Base-by-base conservation (phyloP, 1,140 invertebrate species). In the Caenorhabditis brenneri region DNA sequence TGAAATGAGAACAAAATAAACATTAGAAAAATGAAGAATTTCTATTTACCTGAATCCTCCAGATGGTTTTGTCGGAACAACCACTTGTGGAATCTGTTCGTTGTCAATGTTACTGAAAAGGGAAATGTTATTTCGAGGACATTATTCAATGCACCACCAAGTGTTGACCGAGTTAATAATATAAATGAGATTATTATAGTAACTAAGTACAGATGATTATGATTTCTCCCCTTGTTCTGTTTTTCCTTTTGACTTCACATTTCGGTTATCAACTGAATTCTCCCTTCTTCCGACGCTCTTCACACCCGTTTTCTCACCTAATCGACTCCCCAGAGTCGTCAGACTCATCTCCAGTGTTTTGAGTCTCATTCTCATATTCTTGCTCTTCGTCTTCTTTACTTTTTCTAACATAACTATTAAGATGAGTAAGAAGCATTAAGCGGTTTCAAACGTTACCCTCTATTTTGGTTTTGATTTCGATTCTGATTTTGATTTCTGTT, bases 331-430 rank as follows among this genome's bases (percentile, higher is more conserved):
- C 65, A 74, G 29, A 36, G 31, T 65, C 58, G 7, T 65, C 58
- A 5, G 65, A 74, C 65, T 74, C 65, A 74, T 74, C 65, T 74
- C 22, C 65, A 42, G 36, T 74, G 33, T 22, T 39, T 31, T 74
- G 36, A 24, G 65, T 74, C 65, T 74, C 65, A 39, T 24, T 74
- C n/a, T 74, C 65, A 46, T 74, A 74, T 27, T 65, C 58, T 65
- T 36, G 58, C 16, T 74, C 65, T 46, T 74, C 65, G 36, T 74
- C 33, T 39, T 74, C 65, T 22, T 42, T 74, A 42, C 36, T 31
- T 74, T 74, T 39, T 42, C 65, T 74, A 74, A 24, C 36, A 74
- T 16, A 74, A 74, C 9, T 22, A 36, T 65, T 65, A 65, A 16
- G 12, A 65, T 65, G 9, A 65, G 58, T 65, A 55, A 6, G 29